These are phyloP conservation scores for Terebella lapidaria DNA, from an alignment of 2,888 invertebrate species.

Conservation along the genomic window DNA sequence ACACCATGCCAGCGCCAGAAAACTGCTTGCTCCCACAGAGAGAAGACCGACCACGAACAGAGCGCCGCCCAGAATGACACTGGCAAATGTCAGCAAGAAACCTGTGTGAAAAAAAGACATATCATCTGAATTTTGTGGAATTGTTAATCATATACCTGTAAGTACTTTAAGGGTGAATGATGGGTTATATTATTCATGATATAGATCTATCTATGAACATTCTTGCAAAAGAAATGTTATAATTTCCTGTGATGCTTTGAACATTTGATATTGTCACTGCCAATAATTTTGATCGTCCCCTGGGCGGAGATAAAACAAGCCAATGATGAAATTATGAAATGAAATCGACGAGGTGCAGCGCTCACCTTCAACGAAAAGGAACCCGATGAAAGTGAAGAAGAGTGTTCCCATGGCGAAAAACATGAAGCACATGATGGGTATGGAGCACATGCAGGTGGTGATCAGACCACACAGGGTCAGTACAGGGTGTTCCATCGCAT, in stretches of 20 bases:
- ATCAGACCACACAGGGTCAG: conserved; percentile 29
- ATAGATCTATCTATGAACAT: no score
- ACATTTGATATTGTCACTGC: no score
- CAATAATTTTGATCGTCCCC: no score
- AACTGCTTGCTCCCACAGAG: conserved; percentile 28
- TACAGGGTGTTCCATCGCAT: conserved; percentile 31
- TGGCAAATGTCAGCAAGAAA: conserved; percentile 30
- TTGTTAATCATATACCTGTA: not conserved
- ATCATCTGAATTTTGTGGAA: not conserved
- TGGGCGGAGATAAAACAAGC: no score
- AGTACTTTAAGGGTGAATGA: not conserved
- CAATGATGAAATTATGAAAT: no score
- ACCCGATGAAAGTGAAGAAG: conserved; percentile 30
- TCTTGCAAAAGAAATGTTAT: no score
- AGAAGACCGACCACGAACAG: conserved; percentile 29
- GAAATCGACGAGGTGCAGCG: no score
- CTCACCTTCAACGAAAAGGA: conserved; percentile 37
- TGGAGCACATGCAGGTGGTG: conserved; percentile 31
- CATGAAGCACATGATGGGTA: conserved; percentile 33
- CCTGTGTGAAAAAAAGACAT: conserved; percentile 30
- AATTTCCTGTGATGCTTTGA: no score
- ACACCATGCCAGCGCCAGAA: conserved; percentile 20
- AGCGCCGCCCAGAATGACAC: conserved; percentile 29
- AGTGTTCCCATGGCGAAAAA: conserved; percentile 30
- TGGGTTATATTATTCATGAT: not conserved